phyloP scores from a whole-genome alignment of 2,797 vertebrate genomes.

The Malacoraja senta region DNA sequence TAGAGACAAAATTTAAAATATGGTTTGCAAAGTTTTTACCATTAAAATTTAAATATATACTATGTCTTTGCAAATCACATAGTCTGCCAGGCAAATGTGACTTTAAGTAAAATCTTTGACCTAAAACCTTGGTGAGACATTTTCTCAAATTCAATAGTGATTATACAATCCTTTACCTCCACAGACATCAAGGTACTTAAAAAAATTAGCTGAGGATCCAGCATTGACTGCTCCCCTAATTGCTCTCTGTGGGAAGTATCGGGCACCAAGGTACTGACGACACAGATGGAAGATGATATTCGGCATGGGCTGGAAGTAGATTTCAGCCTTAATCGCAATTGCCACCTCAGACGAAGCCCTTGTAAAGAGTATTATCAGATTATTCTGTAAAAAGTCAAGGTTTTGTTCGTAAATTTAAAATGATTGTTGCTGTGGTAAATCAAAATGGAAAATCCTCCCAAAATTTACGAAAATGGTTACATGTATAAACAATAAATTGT shows the following conservation, averaged over 20 bases:
- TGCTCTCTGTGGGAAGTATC: constrained; percentile 49
- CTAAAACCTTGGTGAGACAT: constrained; percentile 40
- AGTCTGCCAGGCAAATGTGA: constrained; percentile 36
- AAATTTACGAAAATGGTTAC: background rate
- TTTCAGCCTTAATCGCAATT: constrained; percentile 41
- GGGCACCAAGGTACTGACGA: constrained; percentile 43
- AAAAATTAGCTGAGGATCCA: constrained; percentile 42
- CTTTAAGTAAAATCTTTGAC: constrained; percentile 36
- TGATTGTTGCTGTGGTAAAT: background rate
- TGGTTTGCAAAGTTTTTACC: constrained; percentile 25
- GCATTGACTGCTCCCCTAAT: constrained; percentile 46
- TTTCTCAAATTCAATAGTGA: constrained; percentile 41
- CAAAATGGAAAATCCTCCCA: background rate
- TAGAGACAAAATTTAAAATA: constrained; percentile 41
- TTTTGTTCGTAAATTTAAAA: constrained; percentile 1
- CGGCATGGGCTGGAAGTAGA: constrained; percentile 41
- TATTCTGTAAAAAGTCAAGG: background rate
- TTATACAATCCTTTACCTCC: constrained; percentile 42
- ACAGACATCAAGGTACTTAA: constrained; percentile 38
- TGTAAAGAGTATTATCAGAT: background rate
- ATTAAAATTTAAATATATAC: constrained; percentile 37
- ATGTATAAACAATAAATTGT: background rate
- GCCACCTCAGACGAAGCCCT: constrained; percentile 39
- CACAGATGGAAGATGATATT: constrained; percentile 45
- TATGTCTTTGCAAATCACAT: constrained; percentile 31